These are phyloP conservation scores for Rhea pennata DNA, from an alignment of 2,113 vertebrate genomes.

Conservation along the genomic window DNA sequence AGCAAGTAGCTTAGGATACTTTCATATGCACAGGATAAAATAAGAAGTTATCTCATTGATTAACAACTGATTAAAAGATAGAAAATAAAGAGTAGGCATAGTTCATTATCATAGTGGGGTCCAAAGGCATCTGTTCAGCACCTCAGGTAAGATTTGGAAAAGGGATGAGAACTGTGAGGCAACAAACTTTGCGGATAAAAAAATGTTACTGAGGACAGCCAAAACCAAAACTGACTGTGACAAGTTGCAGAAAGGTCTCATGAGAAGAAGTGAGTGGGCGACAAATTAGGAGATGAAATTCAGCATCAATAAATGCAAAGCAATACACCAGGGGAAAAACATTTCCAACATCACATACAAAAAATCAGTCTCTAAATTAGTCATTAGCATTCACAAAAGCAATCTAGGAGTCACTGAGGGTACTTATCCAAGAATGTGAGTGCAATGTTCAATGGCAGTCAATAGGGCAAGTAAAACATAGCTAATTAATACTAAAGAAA, in stretches of 20 bases:
- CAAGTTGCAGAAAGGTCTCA: not conserved
- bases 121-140: not conserved
- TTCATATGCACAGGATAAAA: not conserved
- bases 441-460: fast-evolving
- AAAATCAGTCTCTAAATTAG: not conserved
- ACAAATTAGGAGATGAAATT: not conserved
- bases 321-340: fast-evolving
- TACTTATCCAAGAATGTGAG: not conserved
- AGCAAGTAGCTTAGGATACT: not conserved
- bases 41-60: not conserved
- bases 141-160: not conserved
- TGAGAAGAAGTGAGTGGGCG: not conserved
- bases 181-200: not conserved
- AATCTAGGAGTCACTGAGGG: not conserved
- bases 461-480: not conserved
- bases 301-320: not conserved
- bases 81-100: conserved; percentile 26
- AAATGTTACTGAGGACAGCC: not conserved
- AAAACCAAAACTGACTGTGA: not conserved
- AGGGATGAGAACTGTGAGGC: not conserved
- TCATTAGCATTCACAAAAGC: not conserved
- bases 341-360: not conserved
- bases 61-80: conserved; percentile 13
- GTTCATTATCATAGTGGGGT: not conserved
- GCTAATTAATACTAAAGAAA: fast-evolving